phyloP scores from a whole-genome alignment of 2,797 vertebrate genomes.

The Brachyalestes nurse region DNA sequence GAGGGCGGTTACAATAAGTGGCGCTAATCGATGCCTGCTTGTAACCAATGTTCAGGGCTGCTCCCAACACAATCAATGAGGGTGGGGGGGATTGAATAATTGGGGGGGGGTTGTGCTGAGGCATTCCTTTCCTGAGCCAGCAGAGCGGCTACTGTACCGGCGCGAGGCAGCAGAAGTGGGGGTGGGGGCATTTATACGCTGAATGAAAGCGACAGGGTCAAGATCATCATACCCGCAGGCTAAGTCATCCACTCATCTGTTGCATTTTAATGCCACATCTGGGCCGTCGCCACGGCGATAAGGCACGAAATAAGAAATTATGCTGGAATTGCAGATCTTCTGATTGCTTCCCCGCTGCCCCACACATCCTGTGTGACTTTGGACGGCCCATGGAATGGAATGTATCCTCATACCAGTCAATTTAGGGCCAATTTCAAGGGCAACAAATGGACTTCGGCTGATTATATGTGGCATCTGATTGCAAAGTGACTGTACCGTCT shows the following conservation, averaged over 20 bases:
- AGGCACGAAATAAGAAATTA: background rate
- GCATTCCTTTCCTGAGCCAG: background rate
- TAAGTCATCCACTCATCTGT: constrained; percentile 22
- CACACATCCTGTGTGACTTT: background rate
- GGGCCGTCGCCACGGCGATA: background rate
- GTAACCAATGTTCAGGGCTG: constrained; percentile 35
- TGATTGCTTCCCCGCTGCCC: background rate
- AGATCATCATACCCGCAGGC: constrained; percentile 22
- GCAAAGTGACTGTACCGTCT: too few species aligned
- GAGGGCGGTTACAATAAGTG: background rate
- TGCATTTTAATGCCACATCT: constrained; percentile 22
- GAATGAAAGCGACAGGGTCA: constrained; percentile 21
- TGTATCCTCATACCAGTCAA: background rate
- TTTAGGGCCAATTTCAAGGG: background rate
- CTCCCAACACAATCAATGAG: background rate
- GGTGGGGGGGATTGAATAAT: too few species aligned
- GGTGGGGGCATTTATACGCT: background rate
- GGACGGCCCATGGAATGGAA: background rate
- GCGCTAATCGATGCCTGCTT: background rate
- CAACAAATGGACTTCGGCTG: too few species aligned
- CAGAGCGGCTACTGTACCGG: background rate
- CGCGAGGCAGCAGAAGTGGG: background rate
- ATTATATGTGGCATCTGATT: too few species aligned
- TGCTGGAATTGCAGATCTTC: background rate
- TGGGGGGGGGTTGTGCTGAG: too few species aligned